Percentiles rank a stretch among this genome's conserved stretches.
Evolutionary conservation across 2,888 invertebrate species (phyloP).

Genomic region (Athrips mouffetella): DNA sequence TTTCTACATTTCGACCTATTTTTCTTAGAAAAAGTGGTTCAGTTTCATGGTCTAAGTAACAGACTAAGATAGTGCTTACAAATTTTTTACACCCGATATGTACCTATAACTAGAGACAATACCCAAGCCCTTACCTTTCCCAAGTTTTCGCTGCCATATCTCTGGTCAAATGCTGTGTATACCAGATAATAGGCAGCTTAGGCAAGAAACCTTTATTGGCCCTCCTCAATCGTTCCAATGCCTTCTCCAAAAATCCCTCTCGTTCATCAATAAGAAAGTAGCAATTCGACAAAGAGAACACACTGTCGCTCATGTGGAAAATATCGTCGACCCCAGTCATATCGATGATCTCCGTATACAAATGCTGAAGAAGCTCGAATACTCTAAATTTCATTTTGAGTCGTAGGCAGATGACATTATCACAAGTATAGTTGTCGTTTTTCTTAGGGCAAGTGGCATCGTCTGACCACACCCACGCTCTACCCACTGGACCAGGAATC

Average conservation of each 20-base stretch:
- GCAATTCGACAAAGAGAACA: constrained; percentile 83
- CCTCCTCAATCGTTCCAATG: constrained; percentile 75
- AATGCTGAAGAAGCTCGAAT: constrained; percentile 82
- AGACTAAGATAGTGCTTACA: no score
- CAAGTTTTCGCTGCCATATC: constrained; percentile 69
- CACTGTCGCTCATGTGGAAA: constrained; percentile 87
- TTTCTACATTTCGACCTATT: no score
- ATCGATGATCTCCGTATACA: constrained; percentile 84
- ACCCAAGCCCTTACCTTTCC: constrained; percentile 42
- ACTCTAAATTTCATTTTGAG: constrained; percentile 84
- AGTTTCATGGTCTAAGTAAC: no score
- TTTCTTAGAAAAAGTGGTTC: no score
- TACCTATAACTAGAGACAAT: neutral
- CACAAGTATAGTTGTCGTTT: constrained; percentile 61
- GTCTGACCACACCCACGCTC: constrained; percentile 89
- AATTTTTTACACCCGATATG: no score
- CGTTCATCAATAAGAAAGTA: constrained; percentile 83
- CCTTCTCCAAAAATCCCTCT: constrained; percentile 84
- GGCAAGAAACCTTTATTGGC: constrained; percentile 79
- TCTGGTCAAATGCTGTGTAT: constrained; percentile 77
- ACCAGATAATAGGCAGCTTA: constrained; percentile 82
- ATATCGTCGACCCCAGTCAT: constrained; percentile 85
- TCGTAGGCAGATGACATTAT: constrained; percentile 87
- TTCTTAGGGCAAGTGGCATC: constrained; percentile 62
- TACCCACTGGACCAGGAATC: constrained; percentile 90